phyloP scores from a whole-genome alignment of 2,797 vertebrate species.

The Schizothorax lantsangensis region DNA sequence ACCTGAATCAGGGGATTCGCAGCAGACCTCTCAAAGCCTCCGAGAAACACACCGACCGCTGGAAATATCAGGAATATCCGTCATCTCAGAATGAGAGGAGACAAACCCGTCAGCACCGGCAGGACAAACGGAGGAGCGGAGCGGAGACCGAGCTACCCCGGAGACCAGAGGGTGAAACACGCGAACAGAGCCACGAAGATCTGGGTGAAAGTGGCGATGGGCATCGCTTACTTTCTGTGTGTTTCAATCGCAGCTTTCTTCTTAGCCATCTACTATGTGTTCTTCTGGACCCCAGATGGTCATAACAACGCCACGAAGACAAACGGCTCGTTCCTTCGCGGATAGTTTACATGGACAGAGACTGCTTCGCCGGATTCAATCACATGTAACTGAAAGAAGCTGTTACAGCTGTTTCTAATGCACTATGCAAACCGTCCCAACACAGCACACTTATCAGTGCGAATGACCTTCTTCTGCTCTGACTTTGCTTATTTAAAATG shows the following conservation, averaged over 20 bases:
- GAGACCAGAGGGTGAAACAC: slow-evolving; percentile 81
- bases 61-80: background rate
- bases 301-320: slow-evolving; percentile 56
- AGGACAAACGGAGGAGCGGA: slow-evolving; percentile 74
- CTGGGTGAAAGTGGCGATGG: slow-evolving; percentile 89
- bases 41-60: background rate
- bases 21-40: background rate
- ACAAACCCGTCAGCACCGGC: slow-evolving; percentile 58
- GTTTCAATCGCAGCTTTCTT: slow-evolving; percentile 87
- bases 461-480: background rate
- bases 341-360: slow-evolving; percentile 17
- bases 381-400: background rate
- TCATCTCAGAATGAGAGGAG: slow-evolving; percentile 70
- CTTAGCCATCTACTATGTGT: slow-evolving; percentile 86
- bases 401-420: background rate
- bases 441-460: background rate
- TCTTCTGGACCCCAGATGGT: slow-evolving; percentile 82
- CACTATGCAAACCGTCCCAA: slow-evolving; percentile 20
- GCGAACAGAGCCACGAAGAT: slow-evolving; percentile 78
- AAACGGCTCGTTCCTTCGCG: background rate
- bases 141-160: slow-evolving; percentile 81
- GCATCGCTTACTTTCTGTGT: slow-evolving; percentile 87
- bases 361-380: background rate
- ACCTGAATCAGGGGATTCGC: background rate
- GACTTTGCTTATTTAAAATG: slow-evolving; percentile 2